Conservation (phyloP, 2,888 invertebrate species). For the Chrysina gloriosa region DNA sequence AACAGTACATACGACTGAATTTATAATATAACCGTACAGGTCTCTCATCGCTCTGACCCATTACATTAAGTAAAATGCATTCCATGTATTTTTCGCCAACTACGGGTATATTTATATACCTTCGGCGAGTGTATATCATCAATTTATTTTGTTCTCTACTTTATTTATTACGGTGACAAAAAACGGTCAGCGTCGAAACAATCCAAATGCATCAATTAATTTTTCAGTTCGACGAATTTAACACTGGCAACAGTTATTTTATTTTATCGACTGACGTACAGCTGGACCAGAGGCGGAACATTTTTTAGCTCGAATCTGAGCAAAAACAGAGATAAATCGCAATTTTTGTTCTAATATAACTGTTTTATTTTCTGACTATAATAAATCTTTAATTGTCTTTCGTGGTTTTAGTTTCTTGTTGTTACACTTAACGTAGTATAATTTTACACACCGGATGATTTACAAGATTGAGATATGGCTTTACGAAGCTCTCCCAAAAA, state of each 20-base stretch:
- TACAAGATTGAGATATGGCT: too few relatives aligned
- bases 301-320: too few relatives aligned
- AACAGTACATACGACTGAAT: slow-evolving; percentile 38
- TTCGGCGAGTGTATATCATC: slow-evolving; percentile 46
- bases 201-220: slow-evolving; percentile 44
- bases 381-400: too few relatives aligned
- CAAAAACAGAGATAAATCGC: too few relatives aligned
- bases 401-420: too few relatives aligned
- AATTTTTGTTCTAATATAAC: too few relatives aligned
- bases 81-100: slow-evolving; percentile 50
- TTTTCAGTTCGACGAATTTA: slow-evolving; percentile 41
- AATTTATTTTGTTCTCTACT: slow-evolving; percentile 44
- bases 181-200: slow-evolving; percentile 33
- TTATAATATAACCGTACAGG: slow-evolving; percentile 45
- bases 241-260: slow-evolving; percentile 23
- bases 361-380: too few relatives aligned
- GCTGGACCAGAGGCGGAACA: neutral
- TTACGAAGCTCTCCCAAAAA: too few relatives aligned
- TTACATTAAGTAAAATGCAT: slow-evolving; percentile 55
- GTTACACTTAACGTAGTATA: too few relatives aligned
- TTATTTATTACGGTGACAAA: slow-evolving; percentile 41
- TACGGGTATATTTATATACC: slow-evolving; percentile 46
- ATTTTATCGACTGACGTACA: slow-evolving; percentile 4
- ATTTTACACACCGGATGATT: too few relatives aligned
- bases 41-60: slow-evolving; percentile 41